Percentiles rank a stretch among this genome's conserved stretches.
phyloP scores from a whole-genome alignment of 2,113 vertebrate genomes.

The Cairina moschata region DNA sequence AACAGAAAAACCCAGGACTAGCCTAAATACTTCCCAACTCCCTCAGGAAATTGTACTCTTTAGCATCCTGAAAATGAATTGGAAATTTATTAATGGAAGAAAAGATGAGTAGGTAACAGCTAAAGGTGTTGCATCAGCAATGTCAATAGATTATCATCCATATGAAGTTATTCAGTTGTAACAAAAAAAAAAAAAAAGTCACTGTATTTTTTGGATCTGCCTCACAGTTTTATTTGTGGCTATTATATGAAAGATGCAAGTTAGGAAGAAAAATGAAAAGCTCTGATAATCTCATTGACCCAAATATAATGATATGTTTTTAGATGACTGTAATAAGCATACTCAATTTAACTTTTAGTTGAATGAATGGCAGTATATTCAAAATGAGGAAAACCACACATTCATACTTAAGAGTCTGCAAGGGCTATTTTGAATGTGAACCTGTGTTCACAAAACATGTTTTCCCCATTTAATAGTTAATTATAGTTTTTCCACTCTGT shows the following conservation, averaged over 20 bases:
- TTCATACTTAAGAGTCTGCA: background rate
- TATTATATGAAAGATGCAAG: background rate
- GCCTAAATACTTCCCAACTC: background rate
- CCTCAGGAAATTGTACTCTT: background rate
- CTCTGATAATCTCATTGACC: background rate
- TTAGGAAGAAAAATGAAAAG: background rate
- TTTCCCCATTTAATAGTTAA: background rate
- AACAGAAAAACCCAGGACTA: background rate
- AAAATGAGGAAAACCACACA: background rate
- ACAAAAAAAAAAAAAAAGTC: background rate
- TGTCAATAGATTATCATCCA: background rate
- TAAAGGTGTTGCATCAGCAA: background rate
- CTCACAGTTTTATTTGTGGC: background rate
- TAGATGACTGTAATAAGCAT: background rate
- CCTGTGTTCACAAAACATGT: background rate
- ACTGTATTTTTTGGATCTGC: background rate
- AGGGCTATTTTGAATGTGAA: background rate
- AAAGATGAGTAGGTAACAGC: background rate
- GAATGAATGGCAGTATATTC: background rate
- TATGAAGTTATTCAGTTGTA: background rate
- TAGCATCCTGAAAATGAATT: background rate
- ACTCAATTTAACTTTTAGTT: background rate
- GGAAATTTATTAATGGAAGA: background rate
- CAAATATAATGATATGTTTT: background rate
- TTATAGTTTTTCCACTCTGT: background rate